Base-by-base conservation (phyloP, 2,113 vertebrate species). In the Cephalophus harveyi region DNA sequence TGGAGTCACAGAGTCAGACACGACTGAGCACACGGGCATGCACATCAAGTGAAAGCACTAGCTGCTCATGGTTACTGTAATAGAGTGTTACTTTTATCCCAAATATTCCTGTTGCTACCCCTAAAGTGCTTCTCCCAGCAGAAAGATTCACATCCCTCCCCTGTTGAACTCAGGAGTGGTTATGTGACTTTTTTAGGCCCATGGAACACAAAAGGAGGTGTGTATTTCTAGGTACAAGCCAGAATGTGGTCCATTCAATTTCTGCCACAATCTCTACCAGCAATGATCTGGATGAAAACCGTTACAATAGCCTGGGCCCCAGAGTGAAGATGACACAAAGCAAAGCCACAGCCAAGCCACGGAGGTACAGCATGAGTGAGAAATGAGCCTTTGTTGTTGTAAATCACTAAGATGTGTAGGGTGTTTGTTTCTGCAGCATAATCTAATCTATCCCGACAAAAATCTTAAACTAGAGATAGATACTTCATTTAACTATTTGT, bases 391-490 rank as follows among this genome's bases (percentile, higher is more conserved):
- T 23, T 48, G 30, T 46, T 54, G 27, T 46, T 74, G 23, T 40
- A 25, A 85, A 5, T 17, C 52, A 71, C 79, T 59, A 40, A 79
- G 19, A 33, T 21, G 36, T 54, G 30, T 50, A 19, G 46, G 48
- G 48, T 40, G 7, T 57, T 87, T 74, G 30, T 94, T 89, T 97
- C 79, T 64, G 16, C 8, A 82, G 52, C 27, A 81, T 83, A 57
- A 57, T 71, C 30, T 48, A 74, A 87, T 57, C 74, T 85, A 79
- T 90, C 25, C 33, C 59, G 93, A 90, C 52, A 28, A 79, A 21
- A 3, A 84, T 64, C 81, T 92, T 46, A 64, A 94, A 87, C 46
- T 92, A 96, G 74, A 59, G 74, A 52, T 78, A 28, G 33, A 27
- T 0, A 71, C 40, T 71, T 94, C 59, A 40, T 40, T 76, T 25